Evolutionary conservation across 2,113 vertebrate genomes (phyloP), one percentile per base, ranked within the genome.

Genomic region (Aptenodytes forsteri): DNA sequence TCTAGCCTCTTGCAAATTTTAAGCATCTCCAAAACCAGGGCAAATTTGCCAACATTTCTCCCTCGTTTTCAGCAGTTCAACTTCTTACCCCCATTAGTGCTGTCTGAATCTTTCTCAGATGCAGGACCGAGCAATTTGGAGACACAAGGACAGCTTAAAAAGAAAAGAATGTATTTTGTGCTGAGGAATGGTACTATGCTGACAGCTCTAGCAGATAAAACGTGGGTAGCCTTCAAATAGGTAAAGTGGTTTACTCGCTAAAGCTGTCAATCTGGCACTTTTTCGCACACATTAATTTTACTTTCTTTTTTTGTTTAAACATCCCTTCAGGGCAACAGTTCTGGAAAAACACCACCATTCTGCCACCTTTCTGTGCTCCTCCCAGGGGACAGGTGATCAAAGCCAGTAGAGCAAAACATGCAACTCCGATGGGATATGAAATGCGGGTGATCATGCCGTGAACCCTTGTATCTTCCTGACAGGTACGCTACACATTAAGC

Each of bases 311-410:
- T 75, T 89, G 42, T 70, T 95, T 96, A 90, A 97, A 86, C 56
- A 83, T 44, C 66, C 89, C 94, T 96, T 81, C 72, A 64, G 89
- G 95, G 87, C 94, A 95, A 76, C 87, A 40, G 42, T 93, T 95
- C 91, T 89, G 86, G 82, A 92, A 90, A 95, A 93, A 54, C 75
- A 77, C n/a, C 83, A 42, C 69, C 3, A 0, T 84, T 72, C 82
- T 92, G 88, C 91, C 83, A 81, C 90, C 59, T 93, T 55, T 59
- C 93, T 32, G 5, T 27, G 47, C 78, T 80, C 8, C 2, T 96
- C 86, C 89, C 79, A 46, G 36, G 71, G 38, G 79, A 79, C 6
- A 0, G 0, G n/a, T 42, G 52, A 95, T 97, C 91, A 95, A 97
- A 97, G 84, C 56, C 81, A 79, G 58, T 77, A 62, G 89, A 81